Percentiles rank a stretch among this genome's conserved stretches.
These are phyloP conservation scores for Heliconius eleuchia DNA, from an alignment of 1,140 invertebrate species.

Conservation along the genomic window DNA sequence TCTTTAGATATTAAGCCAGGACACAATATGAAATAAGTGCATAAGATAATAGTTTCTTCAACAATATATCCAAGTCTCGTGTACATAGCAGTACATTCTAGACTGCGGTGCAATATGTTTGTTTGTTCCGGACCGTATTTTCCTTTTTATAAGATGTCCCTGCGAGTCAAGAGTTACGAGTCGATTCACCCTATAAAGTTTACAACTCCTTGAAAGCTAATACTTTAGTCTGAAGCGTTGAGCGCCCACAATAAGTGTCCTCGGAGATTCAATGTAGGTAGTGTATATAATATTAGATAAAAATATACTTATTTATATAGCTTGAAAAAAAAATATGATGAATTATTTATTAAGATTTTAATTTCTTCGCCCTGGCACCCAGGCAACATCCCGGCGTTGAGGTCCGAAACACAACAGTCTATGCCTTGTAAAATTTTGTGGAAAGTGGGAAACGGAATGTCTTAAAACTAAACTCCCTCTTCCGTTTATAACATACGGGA, in stretches of 20 bases:
- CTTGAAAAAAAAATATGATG: too few relatives aligned
- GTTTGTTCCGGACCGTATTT: conserved; percentile 63
- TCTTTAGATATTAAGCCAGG: too few relatives aligned
- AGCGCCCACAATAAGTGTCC: background rate
- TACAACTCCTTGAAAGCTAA: conserved; percentile 48
- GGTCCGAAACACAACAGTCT: too few relatives aligned
- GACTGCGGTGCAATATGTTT: conserved; percentile 58
- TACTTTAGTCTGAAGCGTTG: conserved; percentile 29
- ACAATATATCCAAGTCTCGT: conserved; percentile 49
- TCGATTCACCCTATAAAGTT: conserved; percentile 55
- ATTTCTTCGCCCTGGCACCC: too few relatives aligned
- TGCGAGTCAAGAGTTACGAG: conserved; percentile 53
- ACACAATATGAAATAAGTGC: background rate
- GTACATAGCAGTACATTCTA: conserved; percentile 55
- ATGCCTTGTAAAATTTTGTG: too few relatives aligned
- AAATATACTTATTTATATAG: too few relatives aligned
- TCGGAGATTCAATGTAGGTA: background rate
- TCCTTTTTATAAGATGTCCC: conserved; percentile 61
- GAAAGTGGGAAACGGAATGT: too few relatives aligned
- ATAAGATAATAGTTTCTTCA: conserved; percentile 44
- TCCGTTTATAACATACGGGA: too few relatives aligned
- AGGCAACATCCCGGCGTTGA: too few relatives aligned
- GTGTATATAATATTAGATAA: too few relatives aligned
- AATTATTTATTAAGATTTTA: too few relatives aligned
- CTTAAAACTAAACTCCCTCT: too few relatives aligned